These are phyloP conservation scores for Gobio occitaniae DNA, from an alignment of 2,797 vertebrate species.

Conservation along the genomic window DNA sequence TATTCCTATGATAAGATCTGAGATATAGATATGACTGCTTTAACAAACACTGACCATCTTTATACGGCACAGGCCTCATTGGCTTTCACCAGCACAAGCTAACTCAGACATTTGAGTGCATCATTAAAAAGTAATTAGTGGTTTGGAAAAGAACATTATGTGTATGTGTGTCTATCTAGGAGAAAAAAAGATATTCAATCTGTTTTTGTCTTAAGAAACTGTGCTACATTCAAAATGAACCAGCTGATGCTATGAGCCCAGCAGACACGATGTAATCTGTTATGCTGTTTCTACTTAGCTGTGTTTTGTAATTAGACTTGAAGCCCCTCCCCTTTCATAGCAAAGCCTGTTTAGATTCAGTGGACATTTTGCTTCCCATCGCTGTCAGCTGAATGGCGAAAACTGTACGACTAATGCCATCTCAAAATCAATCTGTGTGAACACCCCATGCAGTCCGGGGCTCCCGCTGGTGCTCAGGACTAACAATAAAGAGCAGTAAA, in stretches of 20 bases:
- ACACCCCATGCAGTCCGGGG: constrained; percentile 48
- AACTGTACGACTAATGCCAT: constrained; percentile 52
- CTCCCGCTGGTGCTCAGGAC: constrained; percentile 51
- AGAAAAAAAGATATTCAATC: constrained; percentile 39
- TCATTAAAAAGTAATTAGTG: constrained; percentile 59
- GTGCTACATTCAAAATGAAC: constrained; percentile 11
- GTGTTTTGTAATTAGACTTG: constrained; percentile 25
- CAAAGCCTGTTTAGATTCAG: constrained; percentile 37
- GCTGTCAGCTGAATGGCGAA: constrained; percentile 50
- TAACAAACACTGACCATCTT: constrained; percentile 51
- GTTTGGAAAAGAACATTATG: constrained; percentile 53
- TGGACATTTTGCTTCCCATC: constrained; percentile 42
- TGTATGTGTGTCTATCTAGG: constrained; percentile 46
- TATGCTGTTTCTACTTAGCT: constrained; percentile 25
- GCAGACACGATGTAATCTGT: constrained; percentile 22
- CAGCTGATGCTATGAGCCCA: constrained; percentile 17
- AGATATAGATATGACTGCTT: constrained; percentile 46
- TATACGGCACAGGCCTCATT: constrained; percentile 49
- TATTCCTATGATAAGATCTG: constrained; percentile 9
- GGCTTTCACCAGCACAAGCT: constrained; percentile 52
- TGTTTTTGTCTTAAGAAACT: constrained; percentile 19
- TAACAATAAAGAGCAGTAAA: constrained; percentile 60
- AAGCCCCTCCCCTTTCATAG: constrained; percentile 29
- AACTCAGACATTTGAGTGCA: constrained; percentile 41
- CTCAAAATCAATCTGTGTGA: constrained; percentile 54